Conservation (phyloP, 2,797 vertebrate genomes). For the Remorina albescens region DNA sequence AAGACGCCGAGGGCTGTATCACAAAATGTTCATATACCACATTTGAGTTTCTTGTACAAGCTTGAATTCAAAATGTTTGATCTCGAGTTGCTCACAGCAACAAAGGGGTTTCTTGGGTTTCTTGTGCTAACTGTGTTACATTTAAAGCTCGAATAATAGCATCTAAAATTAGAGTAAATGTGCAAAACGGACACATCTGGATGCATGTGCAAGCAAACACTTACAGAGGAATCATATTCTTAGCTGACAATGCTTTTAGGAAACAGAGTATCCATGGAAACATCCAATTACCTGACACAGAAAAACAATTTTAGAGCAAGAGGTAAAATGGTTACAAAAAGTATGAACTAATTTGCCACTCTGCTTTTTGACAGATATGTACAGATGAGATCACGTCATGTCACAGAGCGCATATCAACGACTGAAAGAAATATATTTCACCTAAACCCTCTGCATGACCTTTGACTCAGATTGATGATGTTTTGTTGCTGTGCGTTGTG, state of each 20-base stretch:
- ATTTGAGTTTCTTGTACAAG: constrained; percentile 10
- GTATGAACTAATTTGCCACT: constrained; percentile 56
- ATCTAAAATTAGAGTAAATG: constrained; percentile 50
- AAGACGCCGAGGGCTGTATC: constrained; percentile 32
- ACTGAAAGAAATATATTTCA: constrained; percentile 3
- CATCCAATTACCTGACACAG: constrained; percentile 77
- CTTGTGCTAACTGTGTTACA: constrained; percentile 11
- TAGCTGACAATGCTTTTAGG: constrained; percentile 64
- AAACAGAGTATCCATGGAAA: constrained; percentile 79
- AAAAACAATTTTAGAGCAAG: constrained; percentile 57
- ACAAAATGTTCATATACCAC: constrained; percentile 40
- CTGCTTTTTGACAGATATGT: constrained; percentile 26
- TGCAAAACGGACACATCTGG: constrained; percentile 54
- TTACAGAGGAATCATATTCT: constrained; percentile 54
- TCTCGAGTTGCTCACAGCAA: neutral
- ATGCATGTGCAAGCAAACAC: constrained; percentile 48
- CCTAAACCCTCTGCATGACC: constrained; percentile 42
- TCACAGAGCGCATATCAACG: neutral
- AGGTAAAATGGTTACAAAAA: constrained; percentile 35
- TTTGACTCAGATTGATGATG: constrained; percentile 71
- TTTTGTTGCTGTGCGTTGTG: constrained; percentile 64
- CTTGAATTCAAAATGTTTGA: constrained; percentile 40
- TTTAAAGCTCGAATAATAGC: constrained; percentile 18
- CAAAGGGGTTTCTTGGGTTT: constrained; percentile 7
- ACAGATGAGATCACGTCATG: no score